Percentiles rank a stretch among this genome's conserved stretches.
These are phyloP conservation scores for Alsophila aescularia DNA, from an alignment of 2,888 invertebrate genomes.

Conservation along the genomic window DNA sequence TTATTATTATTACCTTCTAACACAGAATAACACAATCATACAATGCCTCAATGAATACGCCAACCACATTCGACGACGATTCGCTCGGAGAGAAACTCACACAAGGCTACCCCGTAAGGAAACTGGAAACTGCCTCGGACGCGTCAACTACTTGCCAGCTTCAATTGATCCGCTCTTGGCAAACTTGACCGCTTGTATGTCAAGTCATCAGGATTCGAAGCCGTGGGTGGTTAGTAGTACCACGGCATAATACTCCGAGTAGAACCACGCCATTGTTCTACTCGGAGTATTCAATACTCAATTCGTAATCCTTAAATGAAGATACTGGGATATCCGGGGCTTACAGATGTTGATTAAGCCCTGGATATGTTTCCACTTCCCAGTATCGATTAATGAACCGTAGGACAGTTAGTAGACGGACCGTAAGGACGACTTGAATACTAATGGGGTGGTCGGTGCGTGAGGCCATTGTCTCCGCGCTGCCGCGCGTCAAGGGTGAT, in stretches of 20 bases:
- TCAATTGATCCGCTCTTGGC: not conserved
- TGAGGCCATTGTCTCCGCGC: not conserved
- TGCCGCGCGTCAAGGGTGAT: no score
- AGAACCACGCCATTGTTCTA: no score
- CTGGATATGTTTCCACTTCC: not conserved
- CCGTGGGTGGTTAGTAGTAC: no score
- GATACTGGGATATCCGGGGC: not conserved
- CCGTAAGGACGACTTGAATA: constrained; percentile 10
- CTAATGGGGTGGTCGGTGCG: not conserved
- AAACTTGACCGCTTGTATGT: no score
- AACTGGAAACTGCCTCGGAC: constrained; percentile 11
- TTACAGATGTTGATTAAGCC: no score
- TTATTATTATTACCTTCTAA: no score
- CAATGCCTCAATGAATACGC: no score
- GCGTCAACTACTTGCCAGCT: not conserved
- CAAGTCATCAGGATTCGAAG: no score
- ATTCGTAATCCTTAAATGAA: no score
- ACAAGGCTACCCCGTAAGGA: constrained; percentile 19
- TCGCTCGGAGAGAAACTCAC: constrained; percentile 26
- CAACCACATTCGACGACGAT: not conserved
- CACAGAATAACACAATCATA: no score
- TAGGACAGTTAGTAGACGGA: not conserved
- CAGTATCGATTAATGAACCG: not conserved
- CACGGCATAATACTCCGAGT: no score
- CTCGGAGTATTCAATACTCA: no score